Evolutionary conservation across 2,797 vertebrate genomes (phyloP).

Genomic region (Astyanax mexicanus): DNA sequence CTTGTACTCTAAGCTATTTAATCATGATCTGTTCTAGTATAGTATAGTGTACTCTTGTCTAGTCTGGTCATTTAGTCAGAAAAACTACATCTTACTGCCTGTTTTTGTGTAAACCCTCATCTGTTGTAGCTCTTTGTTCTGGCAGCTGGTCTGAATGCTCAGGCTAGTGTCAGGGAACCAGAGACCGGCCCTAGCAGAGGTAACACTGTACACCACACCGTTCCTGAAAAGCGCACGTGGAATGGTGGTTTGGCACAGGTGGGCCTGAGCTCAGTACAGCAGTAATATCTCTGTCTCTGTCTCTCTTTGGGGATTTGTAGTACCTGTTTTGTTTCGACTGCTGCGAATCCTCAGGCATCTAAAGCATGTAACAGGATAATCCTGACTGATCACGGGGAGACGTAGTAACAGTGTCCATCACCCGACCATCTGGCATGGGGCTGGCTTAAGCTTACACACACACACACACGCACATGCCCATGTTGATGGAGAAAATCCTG

Average conservation of each 20-base stretch:
- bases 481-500: background rate
- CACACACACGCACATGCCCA: slow-evolving; percentile 33
- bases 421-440: slow-evolving; percentile 48
- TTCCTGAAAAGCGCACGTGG: slow-evolving; percentile 33
- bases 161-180: background rate
- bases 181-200: background rate
- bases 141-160: background rate
- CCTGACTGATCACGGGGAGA: slow-evolving; percentile 51
- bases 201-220: background rate
- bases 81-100: too few relatives aligned
- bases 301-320: slow-evolving; percentile 33
- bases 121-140: background rate
- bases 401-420: slow-evolving; percentile 59
- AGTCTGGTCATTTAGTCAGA: background rate
- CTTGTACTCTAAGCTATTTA: background rate
- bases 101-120: background rate
- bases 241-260: background rate
- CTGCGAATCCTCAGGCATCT: slow-evolving; percentile 48
- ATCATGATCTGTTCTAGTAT: background rate
- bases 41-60: too few relatives aligned
- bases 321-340: slow-evolving; percentile 57
- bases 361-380: slow-evolving; percentile 56
- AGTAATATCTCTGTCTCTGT: slow-evolving; percentile 14
- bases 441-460: slow-evolving; percentile 40
- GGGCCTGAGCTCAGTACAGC: slow-evolving; percentile 7